Evolutionary conservation across 2,888 invertebrate genomes (phyloP), one percentile per base, ranked within the genome.

Genomic region (Ommatoiulus sabulosus): DNA sequence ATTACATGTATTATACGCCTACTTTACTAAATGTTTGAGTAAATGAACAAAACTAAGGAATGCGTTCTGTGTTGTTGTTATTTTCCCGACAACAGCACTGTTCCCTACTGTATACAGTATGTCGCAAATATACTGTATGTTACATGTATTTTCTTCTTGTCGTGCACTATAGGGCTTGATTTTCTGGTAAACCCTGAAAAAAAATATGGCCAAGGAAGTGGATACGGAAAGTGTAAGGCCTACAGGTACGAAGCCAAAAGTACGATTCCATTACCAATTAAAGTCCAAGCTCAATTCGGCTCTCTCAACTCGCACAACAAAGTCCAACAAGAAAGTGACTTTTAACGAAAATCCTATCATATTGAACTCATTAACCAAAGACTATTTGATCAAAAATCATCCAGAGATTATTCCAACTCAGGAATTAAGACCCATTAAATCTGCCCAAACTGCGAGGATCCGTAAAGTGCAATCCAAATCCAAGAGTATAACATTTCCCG

Each of bases 321-420:
- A 80, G 35, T 12, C 35, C 35, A 43, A 35, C 46, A 86, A 86
- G 24, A 86, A 86, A 86, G 86, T 86, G 44, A 86, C 86, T 44
- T 86, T 86, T n/a, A 86, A 86, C 24, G 86, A 86, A 6, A 86
- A 46, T 46, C 86, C 86, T 3, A 86, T 86, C 46, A 48, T 86
- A 24, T 86, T 86, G 24, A 48, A 86, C 48, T 44, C 48, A 44
- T n/a, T 48, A n/a, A 44, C 12, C 20, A 86, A 17, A n/a, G 48
- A 86, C 20, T 86, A 86, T 8, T 46, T 44, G n/a, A 44, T 48
- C 44, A 20, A 44, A n/a, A 86, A 86, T 12, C 44, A 44, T 8
- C n/a, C 80, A 35, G 80, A 80, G 4, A 80, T 15, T 43, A 80
- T 80, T 12, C 80, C 80, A 12, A 12, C 80, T 35, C 24, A 24